These are phyloP conservation scores for Dicrostonyx torquatus DNA, from an alignment of 2,797 vertebrate genomes.

Conservation along the genomic window DNA sequence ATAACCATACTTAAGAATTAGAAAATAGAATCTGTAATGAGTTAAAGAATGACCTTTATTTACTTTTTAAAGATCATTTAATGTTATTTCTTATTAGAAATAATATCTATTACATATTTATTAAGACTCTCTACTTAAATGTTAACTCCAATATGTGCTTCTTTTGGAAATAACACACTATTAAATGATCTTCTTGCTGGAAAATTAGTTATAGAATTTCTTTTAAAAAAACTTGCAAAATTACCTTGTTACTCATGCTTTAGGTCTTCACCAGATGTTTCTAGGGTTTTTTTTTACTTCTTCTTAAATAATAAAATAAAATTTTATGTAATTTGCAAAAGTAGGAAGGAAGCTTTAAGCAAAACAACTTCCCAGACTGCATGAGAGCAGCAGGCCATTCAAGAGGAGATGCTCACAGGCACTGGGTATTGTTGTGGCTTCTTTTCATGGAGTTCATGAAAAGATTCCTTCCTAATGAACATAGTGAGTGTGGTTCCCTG, in stretches of 20 bases:
- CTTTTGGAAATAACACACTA: background rate
- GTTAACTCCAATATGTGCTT: background rate
- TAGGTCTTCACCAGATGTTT: background rate
- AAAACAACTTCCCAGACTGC: background rate
- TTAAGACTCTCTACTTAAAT: background rate
- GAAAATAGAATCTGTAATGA: background rate
- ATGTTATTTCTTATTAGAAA: background rate
- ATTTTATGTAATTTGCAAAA: background rate
- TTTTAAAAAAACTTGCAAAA: background rate
- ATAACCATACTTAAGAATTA: background rate
- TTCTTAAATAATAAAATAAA: background rate
- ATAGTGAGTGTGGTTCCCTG: background rate
- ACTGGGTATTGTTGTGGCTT: background rate
- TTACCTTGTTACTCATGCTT: background rate
- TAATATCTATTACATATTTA: background rate
- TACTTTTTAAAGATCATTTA: background rate
- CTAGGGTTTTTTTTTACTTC: background rate
- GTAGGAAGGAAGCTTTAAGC: background rate
- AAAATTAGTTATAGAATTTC: background rate
- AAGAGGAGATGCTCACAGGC: background rate
- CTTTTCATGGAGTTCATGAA: background rate
- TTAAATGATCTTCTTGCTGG: background rate
- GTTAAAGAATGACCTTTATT: background rate
- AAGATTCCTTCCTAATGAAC: background rate
- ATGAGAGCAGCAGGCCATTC: too few relatives aligned